Conservation (phyloP, 2,797 vertebrate genomes). For the Anguilla pacifica region DNA sequence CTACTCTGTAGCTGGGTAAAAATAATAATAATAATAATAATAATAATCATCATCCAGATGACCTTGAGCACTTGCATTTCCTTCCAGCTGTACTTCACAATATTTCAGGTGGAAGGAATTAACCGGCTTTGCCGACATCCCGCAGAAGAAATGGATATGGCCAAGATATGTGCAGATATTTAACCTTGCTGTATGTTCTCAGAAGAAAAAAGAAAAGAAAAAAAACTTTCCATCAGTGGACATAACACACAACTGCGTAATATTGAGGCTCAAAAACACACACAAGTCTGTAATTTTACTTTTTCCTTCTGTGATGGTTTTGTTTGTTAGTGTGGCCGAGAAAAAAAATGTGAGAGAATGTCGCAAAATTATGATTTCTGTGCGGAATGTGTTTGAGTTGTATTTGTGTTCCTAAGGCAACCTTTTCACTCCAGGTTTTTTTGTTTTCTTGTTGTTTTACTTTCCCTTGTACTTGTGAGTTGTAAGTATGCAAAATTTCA, state of each 20-base stretch:
- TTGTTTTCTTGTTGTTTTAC: not conserved
- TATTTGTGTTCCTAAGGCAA: not conserved
- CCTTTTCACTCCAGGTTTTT: not conserved
- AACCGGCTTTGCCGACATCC: constrained; percentile 17
- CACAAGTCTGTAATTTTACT: not conserved
- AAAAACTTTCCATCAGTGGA: not conserved
- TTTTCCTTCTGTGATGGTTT: not conserved
- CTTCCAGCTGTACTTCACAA: constrained; percentile 2
- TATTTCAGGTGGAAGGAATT: constrained; percentile 3
- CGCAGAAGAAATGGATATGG: not conserved
- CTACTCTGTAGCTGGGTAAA: constrained; percentile 22
- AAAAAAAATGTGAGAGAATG: not conserved
- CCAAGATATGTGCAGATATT: not conserved
- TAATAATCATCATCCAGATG: not conserved
- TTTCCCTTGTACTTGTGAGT: constrained; percentile 18
- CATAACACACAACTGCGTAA: not conserved
- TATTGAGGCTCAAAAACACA: not conserved
- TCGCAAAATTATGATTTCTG: not conserved
- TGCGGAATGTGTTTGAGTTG: constrained; percentile 1
- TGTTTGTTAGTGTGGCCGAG: not conserved
- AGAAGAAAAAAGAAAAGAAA: not conserved
- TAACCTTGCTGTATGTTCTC: constrained; percentile 15
- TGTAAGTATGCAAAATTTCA: constrained; percentile 44
- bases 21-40: no score
- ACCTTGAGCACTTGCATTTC: not conserved